phyloP scores from a whole-genome alignment of 2,888 invertebrate species.

The Drosophila acutilabella region DNA sequence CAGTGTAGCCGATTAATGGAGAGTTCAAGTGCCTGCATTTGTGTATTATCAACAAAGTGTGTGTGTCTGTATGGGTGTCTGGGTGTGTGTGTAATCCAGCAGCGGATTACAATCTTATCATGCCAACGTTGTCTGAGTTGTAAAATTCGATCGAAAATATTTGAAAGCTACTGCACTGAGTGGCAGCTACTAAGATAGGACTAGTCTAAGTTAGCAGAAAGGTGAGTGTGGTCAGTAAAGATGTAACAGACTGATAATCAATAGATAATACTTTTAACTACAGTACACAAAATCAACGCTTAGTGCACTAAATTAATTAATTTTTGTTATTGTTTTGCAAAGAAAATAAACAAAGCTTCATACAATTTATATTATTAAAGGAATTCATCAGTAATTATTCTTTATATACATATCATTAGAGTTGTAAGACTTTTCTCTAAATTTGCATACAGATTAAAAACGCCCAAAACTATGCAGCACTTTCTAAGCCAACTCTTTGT shows the following conservation, averaged over 20 bases:
- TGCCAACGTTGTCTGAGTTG: background rate
- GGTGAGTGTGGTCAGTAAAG: constrained; percentile 51
- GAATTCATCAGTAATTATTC: too few species aligned
- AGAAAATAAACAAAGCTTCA: too few species aligned
- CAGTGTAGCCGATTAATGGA: constrained; percentile 23
- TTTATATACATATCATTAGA: too few species aligned
- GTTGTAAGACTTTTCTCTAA: too few species aligned
- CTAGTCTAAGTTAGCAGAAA: background rate
- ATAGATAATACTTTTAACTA: too few species aligned
- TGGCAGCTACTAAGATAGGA: background rate
- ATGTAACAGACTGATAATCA: background rate
- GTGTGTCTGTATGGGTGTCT: too few species aligned
- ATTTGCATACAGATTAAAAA: too few species aligned
- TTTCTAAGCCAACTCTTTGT: too few species aligned
- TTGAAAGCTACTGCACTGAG: background rate
- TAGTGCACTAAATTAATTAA: too few species aligned
- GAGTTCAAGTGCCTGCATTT: constrained; percentile 43
- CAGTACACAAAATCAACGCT: too few species aligned
- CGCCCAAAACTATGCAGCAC: constrained; percentile 45
- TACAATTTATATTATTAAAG: too few species aligned
- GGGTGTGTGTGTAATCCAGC: constrained; percentile 5
- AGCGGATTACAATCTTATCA: constrained; percentile 45
- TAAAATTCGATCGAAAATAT: background rate
- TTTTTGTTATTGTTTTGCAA: too few species aligned
- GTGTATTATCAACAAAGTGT: constrained; percentile 18